Base-by-base conservation (phyloP, 1,140 invertebrate species). In the Halesus radiatus region DNA sequence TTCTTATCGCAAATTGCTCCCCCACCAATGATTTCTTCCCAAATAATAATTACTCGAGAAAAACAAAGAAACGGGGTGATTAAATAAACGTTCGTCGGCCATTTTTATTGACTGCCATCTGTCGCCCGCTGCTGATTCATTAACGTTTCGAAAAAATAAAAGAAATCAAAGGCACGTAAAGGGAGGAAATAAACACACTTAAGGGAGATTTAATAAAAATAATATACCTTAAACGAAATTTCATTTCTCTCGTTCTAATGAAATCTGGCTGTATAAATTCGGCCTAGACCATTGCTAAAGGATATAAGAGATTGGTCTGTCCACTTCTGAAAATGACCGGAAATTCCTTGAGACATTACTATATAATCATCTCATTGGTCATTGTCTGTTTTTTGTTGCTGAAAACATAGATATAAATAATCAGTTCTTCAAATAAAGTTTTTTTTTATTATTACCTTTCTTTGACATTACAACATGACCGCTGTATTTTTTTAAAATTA, bases 121-220 rank as follows among this genome's bases (percentile, higher is more conserved):
- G 60, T 68, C 45, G 60, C 62, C 26, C 66, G 22, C 66, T 72
- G 78, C 32, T 45, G 68, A 79, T 79, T 79, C 78, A 74, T 79
- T 79, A 79, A 32, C 70, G 74, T 79, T 79, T 74, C 32, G 37
- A 79, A 70, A 64, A 79, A 74, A 29, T 74, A 70, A 79, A 79
- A 79, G 78, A 79, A 79, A 79, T 79, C 78, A 79, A 79, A 79
- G 78, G 50, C 23, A 75, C 70, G 74, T 53, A 79, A 79, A 53
- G 78, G 52, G 78, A 74, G 56, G 78, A 75, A 74, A 79, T 74
- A 74, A 75, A 66, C 56, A 64, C 62, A 79, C 68, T 60, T 72
- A 58, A 45, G n/a, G 77, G 77, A 37, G 16, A 72, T 73, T 37
- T 45, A 45, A 45, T 45, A 79, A 79, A 72, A 79, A 79, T 72